A percentile compares a stretch with the other conserved stretches of the same genome.
These are phyloP conservation scores for Panulirus ornatus DNA, from an alignment of 1,140 invertebrate species.

Conservation along the genomic window DNA sequence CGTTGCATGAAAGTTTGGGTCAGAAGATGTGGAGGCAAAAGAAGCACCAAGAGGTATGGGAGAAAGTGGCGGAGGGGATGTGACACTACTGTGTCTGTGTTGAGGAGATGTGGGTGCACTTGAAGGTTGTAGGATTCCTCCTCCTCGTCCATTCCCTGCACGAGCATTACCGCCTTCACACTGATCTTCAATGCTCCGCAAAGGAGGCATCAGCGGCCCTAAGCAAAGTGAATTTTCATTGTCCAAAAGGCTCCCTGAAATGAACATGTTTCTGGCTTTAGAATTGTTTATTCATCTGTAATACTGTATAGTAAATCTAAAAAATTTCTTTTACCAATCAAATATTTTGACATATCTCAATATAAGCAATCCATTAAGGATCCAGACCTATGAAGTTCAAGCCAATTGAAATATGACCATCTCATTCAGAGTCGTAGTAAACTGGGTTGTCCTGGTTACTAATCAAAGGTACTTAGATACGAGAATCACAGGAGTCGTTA, in stretches of 20 bases:
- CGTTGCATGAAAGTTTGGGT: constrained; percentile 78
- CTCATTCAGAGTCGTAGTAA: too few species aligned
- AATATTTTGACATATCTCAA: too few species aligned
- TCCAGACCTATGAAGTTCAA: too few species aligned
- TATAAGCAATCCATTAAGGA: too few species aligned
- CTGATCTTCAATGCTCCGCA: constrained; percentile 62
- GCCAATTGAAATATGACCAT: too few species aligned
- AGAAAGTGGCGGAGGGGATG: constrained; percentile 71
- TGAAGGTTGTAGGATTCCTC: constrained; percentile 72
- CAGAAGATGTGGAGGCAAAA: constrained; percentile 67
- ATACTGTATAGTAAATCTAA: too few species aligned
- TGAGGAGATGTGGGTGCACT: constrained; percentile 75
- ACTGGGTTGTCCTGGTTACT: too few species aligned
- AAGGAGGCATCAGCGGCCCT: constrained; percentile 59
- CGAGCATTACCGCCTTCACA: constrained; percentile 61
- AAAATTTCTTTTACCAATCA: too few species aligned
- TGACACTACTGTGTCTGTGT: constrained; percentile 60
- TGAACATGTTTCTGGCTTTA: not conserved
- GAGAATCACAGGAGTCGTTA: too few species aligned
- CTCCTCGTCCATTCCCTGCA: constrained; percentile 19
- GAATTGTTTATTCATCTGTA: not conserved
- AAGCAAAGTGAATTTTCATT: constrained; percentile 64
- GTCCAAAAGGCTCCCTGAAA: constrained; percentile 63
- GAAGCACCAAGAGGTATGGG: constrained; percentile 64
- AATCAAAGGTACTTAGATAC: too few species aligned